A percentile compares a stretch with the other conserved stretches of the same genome.
Conservation (phyloP, 2,113 vertebrate genomes). For the Hepsetus odoe region DNA sequence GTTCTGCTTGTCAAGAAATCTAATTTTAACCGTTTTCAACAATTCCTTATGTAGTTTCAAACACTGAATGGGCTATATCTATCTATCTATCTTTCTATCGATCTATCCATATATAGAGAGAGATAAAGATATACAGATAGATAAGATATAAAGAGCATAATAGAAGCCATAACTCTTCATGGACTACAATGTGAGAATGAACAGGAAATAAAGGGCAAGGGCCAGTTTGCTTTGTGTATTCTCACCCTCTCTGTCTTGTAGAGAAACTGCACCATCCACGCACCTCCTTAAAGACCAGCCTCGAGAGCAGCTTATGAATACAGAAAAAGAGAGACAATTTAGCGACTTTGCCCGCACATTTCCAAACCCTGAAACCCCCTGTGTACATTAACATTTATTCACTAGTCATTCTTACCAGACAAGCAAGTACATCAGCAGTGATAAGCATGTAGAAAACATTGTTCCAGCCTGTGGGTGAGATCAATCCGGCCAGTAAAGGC, state of each 20-base stretch:
- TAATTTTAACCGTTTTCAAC: too few relatives aligned
- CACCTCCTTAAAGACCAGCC: constrained; percentile 89
- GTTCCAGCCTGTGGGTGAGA: constrained; percentile 91
- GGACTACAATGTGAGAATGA: too few relatives aligned
- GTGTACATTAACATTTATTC: too few relatives aligned
- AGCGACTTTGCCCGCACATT: background rate
- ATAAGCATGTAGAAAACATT: constrained; percentile 99
- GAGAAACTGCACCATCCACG: constrained; percentile 76
- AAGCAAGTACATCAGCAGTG: constrained; percentile 84
- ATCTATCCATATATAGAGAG: too few relatives aligned
- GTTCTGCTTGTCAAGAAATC: too few relatives aligned
- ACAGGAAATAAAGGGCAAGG: background rate
- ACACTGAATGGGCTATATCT: too few relatives aligned
- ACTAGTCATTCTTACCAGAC: constrained; percentile 80
- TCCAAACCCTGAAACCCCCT: too few relatives aligned
- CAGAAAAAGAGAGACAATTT: background rate
- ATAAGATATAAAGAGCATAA: too few relatives aligned
- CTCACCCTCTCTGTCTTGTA: constrained; percentile 80
- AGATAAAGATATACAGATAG: too few relatives aligned
- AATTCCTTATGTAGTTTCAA: too few relatives aligned
- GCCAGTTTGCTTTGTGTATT: constrained; percentile 9
- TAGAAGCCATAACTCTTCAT: too few relatives aligned
- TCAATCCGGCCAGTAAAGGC: constrained; percentile 88
- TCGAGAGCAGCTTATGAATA: constrained; percentile 80
- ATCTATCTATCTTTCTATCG: too few relatives aligned